phyloP scores from a whole-genome alignment of 2,797 vertebrate species.

The Distichodus sexfasciatus region DNA sequence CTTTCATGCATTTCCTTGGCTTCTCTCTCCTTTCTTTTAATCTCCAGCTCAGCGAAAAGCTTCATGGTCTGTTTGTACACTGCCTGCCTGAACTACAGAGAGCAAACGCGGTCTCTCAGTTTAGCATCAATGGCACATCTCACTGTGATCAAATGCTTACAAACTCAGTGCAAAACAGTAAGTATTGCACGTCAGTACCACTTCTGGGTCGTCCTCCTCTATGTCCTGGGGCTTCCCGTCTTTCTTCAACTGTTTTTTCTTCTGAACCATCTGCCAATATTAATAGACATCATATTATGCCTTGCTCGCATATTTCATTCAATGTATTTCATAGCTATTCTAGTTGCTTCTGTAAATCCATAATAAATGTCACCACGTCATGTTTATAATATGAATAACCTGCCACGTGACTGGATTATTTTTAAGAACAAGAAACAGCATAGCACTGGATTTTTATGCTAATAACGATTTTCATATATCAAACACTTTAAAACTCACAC shows the following conservation, averaged over 20 bases:
- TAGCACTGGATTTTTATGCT: too few species aligned
- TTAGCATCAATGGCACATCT: background rate
- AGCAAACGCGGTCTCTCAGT: background rate
- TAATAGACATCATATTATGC: too few species aligned
- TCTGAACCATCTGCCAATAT: conserved; percentile 84
- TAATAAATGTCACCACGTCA: too few species aligned
- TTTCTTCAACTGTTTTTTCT: conserved; percentile 96
- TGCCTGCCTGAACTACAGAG: conserved; percentile 88
- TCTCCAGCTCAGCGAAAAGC: conserved; percentile 97
- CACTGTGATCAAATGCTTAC: background rate
- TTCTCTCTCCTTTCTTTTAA: conserved; percentile 98
- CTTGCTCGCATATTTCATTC: too few species aligned
- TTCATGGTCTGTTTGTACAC: conserved; percentile 99
- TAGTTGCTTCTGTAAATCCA: too few species aligned
- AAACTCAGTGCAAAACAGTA: background rate
- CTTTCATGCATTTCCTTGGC: conserved; percentile 99
- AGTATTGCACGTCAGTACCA: conserved; percentile 82
- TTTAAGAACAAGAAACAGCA: too few species aligned
- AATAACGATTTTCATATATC: too few species aligned
- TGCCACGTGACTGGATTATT: too few species aligned
- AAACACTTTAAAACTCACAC: too few species aligned
- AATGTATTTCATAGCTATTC: too few species aligned
- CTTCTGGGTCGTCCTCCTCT: conserved; percentile 92
- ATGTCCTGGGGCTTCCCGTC: conserved; percentile 84
- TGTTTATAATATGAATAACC: too few species aligned